A percentile compares a stretch with the other conserved stretches of the same genome.
Conservation (phyloP, 2,888 invertebrate genomes). For the Priocnemis perturbator region DNA sequence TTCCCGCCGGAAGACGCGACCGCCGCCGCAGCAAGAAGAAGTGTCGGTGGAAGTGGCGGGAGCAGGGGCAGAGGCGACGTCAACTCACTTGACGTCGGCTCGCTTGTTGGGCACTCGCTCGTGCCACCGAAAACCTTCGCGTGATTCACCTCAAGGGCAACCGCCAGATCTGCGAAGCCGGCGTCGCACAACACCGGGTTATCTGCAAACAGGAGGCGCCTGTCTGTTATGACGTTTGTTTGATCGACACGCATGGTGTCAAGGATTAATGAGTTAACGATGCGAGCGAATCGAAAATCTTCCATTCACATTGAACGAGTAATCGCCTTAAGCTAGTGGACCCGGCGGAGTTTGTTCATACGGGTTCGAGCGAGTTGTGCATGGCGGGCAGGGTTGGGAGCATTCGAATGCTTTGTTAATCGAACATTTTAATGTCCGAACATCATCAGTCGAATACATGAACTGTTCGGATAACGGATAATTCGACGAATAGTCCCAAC, state of each 20-base stretch:
- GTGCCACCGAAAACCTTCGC: conserved; percentile 84
- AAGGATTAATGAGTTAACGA: no score
- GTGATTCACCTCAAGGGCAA: conserved; percentile 83
- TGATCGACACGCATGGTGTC: not conserved
- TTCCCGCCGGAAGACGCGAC: conserved; percentile 70
- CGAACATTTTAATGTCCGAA: no score
- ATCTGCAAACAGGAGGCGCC: conserved; percentile 77
- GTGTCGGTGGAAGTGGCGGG: conserved; percentile 64
- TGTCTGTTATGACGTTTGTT: not conserved
- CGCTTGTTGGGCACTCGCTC: conserved; percentile 72
- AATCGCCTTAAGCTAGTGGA: no score
- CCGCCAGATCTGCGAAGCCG: conserved; percentile 82
- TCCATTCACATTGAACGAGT: not conserved
- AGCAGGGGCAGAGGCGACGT: conserved; percentile 54
- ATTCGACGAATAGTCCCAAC: no score
- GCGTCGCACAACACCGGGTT: conserved; percentile 89
- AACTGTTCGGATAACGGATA: no score
- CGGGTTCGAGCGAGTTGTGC: conserved; percentile 5
- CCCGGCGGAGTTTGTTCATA: not conserved
- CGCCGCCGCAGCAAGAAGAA: conserved; percentile 64
- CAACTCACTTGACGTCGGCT: conserved; percentile 44
- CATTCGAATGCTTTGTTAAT: no score
- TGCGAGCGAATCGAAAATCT: not conserved
- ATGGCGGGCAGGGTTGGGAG: no score
- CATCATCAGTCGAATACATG: no score